These are phyloP conservation scores for Acrobasis repandana DNA, from an alignment of 2,888 invertebrate genomes.

Conservation along the genomic window DNA sequence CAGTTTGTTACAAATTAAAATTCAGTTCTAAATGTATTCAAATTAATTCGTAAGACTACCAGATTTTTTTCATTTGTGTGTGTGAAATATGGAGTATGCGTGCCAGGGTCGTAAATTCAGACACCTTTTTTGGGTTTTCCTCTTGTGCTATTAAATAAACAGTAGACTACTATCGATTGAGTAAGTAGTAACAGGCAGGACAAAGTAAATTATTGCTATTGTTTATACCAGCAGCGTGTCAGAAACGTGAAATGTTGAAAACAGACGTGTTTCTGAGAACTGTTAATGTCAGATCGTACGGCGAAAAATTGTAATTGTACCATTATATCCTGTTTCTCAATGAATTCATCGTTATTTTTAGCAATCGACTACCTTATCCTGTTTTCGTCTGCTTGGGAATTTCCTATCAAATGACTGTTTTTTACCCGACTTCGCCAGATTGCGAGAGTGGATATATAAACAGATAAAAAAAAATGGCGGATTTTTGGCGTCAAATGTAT, in stretches of 20 bases:
- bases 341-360: neutral
- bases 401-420: no score
- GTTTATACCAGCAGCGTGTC: neutral
- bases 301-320: neutral
- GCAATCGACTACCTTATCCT: neutral
- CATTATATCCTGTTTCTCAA: neutral
- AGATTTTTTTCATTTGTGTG: no score
- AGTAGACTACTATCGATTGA: neutral
- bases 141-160: neutral
- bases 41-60: no score
- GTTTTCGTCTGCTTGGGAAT: no score
- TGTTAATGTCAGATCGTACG: neutral
- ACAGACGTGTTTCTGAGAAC: slow-evolving; percentile 17
- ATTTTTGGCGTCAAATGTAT: no score
- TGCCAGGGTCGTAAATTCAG: no score
- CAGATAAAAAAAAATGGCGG: no score
- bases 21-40: no score
- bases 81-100: no score
- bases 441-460: no score
- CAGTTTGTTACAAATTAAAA: no score
- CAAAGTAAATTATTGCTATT: slow-evolving; percentile 8
- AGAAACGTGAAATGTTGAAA: slow-evolving; percentile 16
- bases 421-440: no score
- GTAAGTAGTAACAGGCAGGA: neutral
- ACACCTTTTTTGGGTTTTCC: neutral